These are phyloP conservation scores for Rostratula benghalensis DNA, from an alignment of 2,113 vertebrate genomes.

Conservation along the genomic window DNA sequence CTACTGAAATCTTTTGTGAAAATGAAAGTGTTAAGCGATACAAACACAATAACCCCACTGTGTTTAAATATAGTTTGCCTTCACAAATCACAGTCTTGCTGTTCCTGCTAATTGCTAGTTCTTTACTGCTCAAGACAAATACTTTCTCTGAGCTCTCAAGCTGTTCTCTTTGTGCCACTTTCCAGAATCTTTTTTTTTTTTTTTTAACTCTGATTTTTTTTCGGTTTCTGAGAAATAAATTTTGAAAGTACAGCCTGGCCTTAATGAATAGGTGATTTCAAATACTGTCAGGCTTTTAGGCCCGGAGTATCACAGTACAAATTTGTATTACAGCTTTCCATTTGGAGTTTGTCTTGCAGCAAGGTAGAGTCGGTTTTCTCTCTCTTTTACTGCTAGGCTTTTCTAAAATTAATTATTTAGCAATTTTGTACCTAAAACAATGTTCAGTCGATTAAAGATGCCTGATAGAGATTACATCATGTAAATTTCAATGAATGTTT, in stretches of 20 bases:
- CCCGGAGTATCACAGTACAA: not conserved
- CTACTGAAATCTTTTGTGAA: not conserved
- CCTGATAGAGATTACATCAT: not conserved
- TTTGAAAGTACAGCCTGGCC: not conserved
- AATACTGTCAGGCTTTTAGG: not conserved
- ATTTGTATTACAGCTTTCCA: not conserved
- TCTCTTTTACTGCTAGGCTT: not conserved
- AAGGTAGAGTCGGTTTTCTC: not conserved
- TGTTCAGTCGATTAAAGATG: not conserved
- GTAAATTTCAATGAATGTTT: not conserved
- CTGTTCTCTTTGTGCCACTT: not conserved
- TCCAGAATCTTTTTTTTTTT: not conserved
- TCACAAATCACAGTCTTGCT: not conserved
- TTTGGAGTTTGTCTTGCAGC: not conserved
- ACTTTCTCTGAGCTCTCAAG: not conserved
- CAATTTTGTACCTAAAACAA: not conserved
- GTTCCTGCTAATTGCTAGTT: not conserved
- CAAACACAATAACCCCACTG: not conserved
- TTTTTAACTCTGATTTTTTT: not conserved
- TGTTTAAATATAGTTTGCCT: constrained; percentile 36
- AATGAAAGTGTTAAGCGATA: not conserved
- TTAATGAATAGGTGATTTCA: not conserved
- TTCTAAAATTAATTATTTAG: not conserved
- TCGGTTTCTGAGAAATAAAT: not conserved
- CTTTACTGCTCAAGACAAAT: not conserved